phyloP scores from a whole-genome alignment of 2,113 vertebrate genomes.

The Coregonus clupeaformis region DNA sequence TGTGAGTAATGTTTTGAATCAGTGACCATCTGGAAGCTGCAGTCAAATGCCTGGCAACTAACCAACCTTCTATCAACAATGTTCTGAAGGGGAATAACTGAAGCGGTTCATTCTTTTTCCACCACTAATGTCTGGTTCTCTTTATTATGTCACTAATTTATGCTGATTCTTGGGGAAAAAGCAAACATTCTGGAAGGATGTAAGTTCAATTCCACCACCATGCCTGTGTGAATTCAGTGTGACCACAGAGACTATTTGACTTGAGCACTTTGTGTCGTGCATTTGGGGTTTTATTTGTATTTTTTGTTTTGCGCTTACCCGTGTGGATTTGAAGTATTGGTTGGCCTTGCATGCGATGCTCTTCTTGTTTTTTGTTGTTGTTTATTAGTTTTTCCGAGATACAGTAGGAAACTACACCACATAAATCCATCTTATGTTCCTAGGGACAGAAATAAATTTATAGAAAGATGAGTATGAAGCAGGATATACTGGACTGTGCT shows the following conservation, averaged over 20 bases:
- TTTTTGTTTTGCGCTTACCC: slow-evolving; percentile 30
- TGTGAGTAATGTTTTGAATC: slow-evolving; percentile 7
- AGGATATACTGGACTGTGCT: slow-evolving; percentile 35
- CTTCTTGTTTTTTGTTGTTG: slow-evolving; percentile 35
- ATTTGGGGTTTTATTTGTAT: slow-evolving; percentile 13
- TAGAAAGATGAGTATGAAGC: slow-evolving; percentile 36
- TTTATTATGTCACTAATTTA: slow-evolving; percentile 76
- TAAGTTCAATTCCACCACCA: slow-evolving; percentile 90
- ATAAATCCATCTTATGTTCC: neutral
- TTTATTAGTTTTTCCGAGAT: slow-evolving; percentile 33
- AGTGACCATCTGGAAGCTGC: slow-evolving; percentile 10
- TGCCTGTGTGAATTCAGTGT: slow-evolving; percentile 38
- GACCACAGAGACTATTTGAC: slow-evolving; percentile 21
- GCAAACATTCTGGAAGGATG: slow-evolving; percentile 94
- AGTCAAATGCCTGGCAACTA: neutral
- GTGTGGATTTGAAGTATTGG: slow-evolving; percentile 59
- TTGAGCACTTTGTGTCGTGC: slow-evolving; percentile 15
- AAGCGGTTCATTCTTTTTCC: slow-evolving; percentile 54
- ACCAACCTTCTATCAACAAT: neutral
- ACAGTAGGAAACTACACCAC: slow-evolving; percentile 13
- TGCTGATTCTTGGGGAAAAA: slow-evolving; percentile 87
- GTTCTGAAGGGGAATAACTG: slow-evolving; percentile 32
- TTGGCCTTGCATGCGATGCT: slow-evolving; percentile 68
- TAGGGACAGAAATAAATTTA: slow-evolving; percentile 51
- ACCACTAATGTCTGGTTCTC: slow-evolving; percentile 83